Conservation (phyloP, 2,113 vertebrate genomes). For the Hemicordylus capensis region DNA sequence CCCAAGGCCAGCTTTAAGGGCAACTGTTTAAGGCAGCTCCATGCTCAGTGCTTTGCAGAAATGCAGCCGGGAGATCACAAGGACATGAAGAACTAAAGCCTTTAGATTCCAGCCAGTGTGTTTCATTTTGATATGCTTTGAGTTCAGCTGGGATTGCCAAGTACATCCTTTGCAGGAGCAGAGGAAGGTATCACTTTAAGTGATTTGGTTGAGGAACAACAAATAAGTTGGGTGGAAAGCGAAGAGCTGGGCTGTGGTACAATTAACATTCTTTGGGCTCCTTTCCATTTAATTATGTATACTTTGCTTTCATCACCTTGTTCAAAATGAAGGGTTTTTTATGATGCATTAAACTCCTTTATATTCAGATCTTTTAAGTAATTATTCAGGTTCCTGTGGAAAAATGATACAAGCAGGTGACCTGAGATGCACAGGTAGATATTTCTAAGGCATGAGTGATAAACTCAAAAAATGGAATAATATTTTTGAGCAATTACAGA, state of each 20-base stretch:
- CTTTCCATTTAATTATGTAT: neutral
- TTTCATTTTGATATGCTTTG: neutral
- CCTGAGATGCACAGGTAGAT: neutral
- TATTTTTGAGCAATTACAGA: neutral
- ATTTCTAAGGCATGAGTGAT: neutral
- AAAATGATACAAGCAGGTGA: conserved; percentile 3
- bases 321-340: conserved; percentile 27
- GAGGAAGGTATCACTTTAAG: conserved; percentile 30
- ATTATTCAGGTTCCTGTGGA: neutral
- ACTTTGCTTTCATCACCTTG: conserved; percentile 20
- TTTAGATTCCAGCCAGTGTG: neutral
- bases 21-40: too few species aligned
- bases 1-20: too few species aligned
- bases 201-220: conserved; percentile 13
- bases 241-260: conserved; percentile 20
- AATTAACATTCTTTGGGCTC: conserved; percentile 32
- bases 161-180: neutral
- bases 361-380: neutral
- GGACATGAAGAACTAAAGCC: too few species aligned
- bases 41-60: too few species aligned
- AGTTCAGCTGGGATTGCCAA: conserved; percentile 11
- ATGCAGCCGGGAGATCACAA: too few species aligned
- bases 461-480: neutral
- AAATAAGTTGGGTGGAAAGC: neutral
- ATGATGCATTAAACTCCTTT: neutral